Conservation (phyloP, 2,888 invertebrate genomes). For the Cephus rjabovi region DNA sequence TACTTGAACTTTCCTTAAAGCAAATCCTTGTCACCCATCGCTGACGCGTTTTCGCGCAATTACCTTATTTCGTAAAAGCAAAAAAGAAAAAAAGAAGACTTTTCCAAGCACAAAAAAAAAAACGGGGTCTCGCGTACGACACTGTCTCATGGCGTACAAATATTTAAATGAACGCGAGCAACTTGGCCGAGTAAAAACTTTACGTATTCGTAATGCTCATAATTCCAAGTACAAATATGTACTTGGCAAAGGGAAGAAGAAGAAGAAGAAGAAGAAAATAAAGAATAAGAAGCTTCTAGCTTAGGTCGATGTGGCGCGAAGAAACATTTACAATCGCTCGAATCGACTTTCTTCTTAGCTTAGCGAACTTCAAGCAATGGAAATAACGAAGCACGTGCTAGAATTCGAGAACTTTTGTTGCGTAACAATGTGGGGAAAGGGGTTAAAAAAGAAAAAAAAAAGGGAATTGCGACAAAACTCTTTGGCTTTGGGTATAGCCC, state of each 20-base stretch:
- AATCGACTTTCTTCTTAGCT: not conserved
- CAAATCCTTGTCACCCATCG: not conserved
- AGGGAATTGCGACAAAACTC: conserved; percentile 17
- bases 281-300: not conserved
- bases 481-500: not conserved
- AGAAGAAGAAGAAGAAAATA: not conserved
- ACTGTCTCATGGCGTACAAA: not conserved
- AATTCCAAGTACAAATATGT: not conserved
- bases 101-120: not conserved
- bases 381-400: not conserved
- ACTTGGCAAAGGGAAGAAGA: not conserved
- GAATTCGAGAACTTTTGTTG: not conserved
- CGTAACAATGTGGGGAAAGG: not conserved
- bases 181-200: not conserved
- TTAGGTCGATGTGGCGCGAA: not conserved
- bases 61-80: not conserved
- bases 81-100: not conserved
- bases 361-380: not conserved
- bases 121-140: not conserved
- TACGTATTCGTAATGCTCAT: not conserved
- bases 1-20: not conserved
- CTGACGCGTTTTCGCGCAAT: not conserved
- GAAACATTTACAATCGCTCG: not conserved
- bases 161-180: not conserved
- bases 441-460: not conserved